These are phyloP conservation scores for Lycaon pictus DNA, from an alignment of 2,113 vertebrate species.

Conservation along the genomic window DNA sequence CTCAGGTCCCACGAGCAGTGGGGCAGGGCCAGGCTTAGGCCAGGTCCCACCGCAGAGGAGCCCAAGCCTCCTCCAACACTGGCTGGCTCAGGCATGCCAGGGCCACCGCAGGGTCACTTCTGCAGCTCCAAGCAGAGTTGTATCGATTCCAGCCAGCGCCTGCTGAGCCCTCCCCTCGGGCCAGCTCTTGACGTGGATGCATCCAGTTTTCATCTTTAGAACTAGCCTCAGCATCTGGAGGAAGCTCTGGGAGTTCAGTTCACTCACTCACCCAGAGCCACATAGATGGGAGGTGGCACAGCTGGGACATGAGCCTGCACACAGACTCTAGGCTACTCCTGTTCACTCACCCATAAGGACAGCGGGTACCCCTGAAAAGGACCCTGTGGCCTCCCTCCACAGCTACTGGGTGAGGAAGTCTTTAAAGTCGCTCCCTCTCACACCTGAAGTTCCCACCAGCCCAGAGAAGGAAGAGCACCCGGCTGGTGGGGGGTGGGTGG, in stretches of 20 bases:
- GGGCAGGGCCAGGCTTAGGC: background rate
- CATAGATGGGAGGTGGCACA: background rate
- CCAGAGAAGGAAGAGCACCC: background rate
- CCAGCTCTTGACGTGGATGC: too few relatives aligned
- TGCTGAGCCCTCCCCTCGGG: background rate
- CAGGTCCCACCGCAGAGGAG: background rate
- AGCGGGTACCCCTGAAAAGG: background rate
- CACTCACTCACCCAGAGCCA: background rate
- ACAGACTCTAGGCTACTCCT: background rate
- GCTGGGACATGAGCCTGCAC: accelerated
- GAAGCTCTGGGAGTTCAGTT: background rate
- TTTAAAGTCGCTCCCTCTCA: background rate
- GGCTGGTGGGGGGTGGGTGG: accelerated
- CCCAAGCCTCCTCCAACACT: background rate
- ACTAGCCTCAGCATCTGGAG: background rate
- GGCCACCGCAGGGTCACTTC: background rate
- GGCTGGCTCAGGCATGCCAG: background rate
- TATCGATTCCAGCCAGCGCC: background rate
- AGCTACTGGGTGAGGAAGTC: background rate
- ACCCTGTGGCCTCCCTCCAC: background rate
- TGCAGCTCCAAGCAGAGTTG: background rate
- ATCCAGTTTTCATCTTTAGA: background rate
- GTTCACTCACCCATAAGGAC: background rate
- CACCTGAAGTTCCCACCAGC: background rate
- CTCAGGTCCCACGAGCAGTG: background rate